Evolutionary conservation across 2,797 vertebrate genomes (phyloP).

Genomic region (Gallinago solitaria): DNA sequence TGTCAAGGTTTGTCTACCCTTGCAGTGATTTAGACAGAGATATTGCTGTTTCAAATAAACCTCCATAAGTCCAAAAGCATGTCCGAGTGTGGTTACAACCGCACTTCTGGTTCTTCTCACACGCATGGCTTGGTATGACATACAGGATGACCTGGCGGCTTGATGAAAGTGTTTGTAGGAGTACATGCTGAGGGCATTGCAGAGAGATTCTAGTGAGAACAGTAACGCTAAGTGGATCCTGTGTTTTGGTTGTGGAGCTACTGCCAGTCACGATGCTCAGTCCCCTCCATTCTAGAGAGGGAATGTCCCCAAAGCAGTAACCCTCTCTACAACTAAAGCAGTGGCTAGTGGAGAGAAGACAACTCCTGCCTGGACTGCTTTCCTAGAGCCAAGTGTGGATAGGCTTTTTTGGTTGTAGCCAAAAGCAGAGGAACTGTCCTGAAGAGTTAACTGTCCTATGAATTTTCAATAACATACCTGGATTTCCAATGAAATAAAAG

Average conservation of each 20-base stretch:
- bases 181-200: background rate
- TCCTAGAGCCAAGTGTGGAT: background rate
- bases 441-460: background rate
- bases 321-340: background rate
- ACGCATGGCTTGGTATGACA: background rate
- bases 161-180: background rate
- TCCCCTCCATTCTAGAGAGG: background rate
- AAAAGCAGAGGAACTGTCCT: background rate
- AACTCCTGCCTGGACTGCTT: background rate
- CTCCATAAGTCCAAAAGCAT: background rate
- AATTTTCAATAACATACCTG: background rate
- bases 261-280: background rate
- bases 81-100: background rate
- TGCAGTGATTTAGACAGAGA: background rate
- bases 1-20: background rate
- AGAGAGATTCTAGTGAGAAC: background rate
- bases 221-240: background rate
- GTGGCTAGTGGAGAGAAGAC: background rate
- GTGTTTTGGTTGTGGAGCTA: background rate
- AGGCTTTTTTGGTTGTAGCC: background rate
- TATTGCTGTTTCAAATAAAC: background rate
- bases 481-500: conserved; percentile 34
- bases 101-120: background rate
- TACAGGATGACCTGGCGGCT: background rate
- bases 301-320: background rate